These are phyloP conservation scores for Rhyzopertha dominica DNA, from an alignment of 1,140 invertebrate species.

Conservation along the genomic window DNA sequence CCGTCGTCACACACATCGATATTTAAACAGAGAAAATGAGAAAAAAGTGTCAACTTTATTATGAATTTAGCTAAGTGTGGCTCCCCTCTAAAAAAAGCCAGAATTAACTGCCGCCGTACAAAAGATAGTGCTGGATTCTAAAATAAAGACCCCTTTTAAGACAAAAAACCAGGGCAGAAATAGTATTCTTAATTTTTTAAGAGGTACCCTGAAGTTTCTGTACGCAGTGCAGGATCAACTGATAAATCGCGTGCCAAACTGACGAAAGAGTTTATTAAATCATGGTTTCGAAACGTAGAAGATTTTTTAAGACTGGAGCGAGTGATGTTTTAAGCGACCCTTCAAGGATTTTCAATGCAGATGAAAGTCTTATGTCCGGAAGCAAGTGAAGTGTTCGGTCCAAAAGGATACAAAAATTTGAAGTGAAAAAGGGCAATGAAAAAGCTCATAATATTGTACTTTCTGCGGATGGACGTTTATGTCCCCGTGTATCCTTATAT, in stretches of 20 bases:
- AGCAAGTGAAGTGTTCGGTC: too few species aligned
- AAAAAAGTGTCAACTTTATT: constrained; percentile 8
- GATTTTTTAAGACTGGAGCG: constrained; percentile 19
- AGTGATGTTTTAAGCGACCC: too few species aligned
- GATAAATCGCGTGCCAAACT: constrained; percentile 27
- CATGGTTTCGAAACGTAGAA: constrained; percentile 29
- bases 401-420: too few species aligned
- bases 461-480: constrained; percentile 17
- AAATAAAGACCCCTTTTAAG: constrained; percentile 21
- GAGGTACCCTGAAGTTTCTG: constrained; percentile 26
- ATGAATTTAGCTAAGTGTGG: constrained; percentile 17
- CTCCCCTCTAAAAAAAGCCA: constrained; percentile 17
- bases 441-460: too few species aligned
- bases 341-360: too few species aligned
- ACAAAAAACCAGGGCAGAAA: constrained; percentile 26
- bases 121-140: constrained; percentile 11
- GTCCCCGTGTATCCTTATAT: too few species aligned
- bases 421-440: too few species aligned
- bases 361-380: too few species aligned
- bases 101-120: constrained; percentile 12
- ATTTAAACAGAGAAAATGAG: constrained; percentile 10
- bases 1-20: too few species aligned
- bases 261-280: constrained; percentile 32
- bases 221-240: constrained; percentile 27
- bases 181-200: constrained; percentile 33